Evolutionary conservation across 2,113 vertebrate species (phyloP), one percentile per base, ranked within the genome.

Genomic region (Clinocottus analis): DNA sequence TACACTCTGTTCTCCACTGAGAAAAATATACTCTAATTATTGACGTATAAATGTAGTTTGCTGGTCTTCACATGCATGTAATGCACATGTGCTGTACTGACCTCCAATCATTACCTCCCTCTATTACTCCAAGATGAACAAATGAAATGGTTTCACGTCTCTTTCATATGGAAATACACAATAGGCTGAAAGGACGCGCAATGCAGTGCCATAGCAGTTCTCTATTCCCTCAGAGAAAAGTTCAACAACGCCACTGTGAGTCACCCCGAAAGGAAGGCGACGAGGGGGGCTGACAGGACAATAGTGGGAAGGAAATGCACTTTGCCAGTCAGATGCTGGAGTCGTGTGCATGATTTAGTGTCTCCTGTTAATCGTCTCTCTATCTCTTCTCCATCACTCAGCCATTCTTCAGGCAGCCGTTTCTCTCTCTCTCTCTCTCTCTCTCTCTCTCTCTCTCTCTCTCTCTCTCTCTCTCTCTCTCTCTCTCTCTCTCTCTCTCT

Each of bases 301-400:
- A 77, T 83, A 79, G 75, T 56, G 37, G 29, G 72, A 79, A 65
- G 60, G 74, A 75, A 45, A 82, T 77, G 71, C 79, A 75, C 75
- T 84, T 77, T 75, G n/a, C 72, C 47, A 62, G 79, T 83, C 72
- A 39, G 49, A 75, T 45, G 53, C 39, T 75, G 1, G 1, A 74
- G 59, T 61, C 5, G 1, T 72, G 66, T 74, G 61, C 84, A 64
- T 80, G 71, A 87, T 85, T 86, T 74, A 72, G 37, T 33, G 47
- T 79, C 43, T 69, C 62, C 60, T 56, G 41, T 67, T 73, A 61
- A 70, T 80, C 17, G 8, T 72, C 39, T 64, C 21, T 31, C 39
- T 53, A 5, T 66, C 21, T 31, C n/a, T 72, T 72, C 62, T 73
- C 69, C 3, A 21, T 72, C 53, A 56, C 79, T 65, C 58, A 37